Evolutionary conservation across 1,140 invertebrate species (phyloP).

Genomic region (Agraylea sexmaculata): DNA sequence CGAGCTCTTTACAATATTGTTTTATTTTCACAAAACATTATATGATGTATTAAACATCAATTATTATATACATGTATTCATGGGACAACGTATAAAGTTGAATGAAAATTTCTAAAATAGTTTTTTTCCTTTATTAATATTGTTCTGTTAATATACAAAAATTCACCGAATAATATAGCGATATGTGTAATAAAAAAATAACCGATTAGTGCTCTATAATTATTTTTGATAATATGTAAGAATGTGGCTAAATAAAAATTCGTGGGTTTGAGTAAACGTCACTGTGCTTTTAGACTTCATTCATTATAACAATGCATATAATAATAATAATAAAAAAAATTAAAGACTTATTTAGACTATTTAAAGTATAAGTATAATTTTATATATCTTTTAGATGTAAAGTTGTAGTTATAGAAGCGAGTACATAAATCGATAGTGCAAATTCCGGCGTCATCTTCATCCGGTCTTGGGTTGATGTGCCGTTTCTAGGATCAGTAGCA

Average conservation of each 20-base stretch:
- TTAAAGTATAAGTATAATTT: background rate
- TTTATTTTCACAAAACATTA: too few species aligned
- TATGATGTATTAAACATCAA: too few species aligned
- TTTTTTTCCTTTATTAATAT: too few species aligned
- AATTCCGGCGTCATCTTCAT: conserved; percentile 26
- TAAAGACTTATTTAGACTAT: background rate
- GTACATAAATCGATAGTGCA: conserved; percentile 18
- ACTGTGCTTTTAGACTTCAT: background rate
- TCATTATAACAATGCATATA: background rate
- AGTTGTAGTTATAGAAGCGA: background rate
- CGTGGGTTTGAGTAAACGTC: background rate
- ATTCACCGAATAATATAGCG: too few species aligned
- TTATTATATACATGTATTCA: too few species aligned
- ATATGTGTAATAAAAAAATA: too few species aligned
- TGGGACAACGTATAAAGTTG: too few species aligned
- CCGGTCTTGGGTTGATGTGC: conserved; percentile 35
- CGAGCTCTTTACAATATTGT: too few species aligned
- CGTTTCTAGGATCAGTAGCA: conserved; percentile 26
- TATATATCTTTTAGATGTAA: background rate
- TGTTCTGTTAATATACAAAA: too few species aligned
- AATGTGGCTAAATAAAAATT: background rate
- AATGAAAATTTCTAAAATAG: too few species aligned
- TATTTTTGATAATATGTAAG: too few species aligned
- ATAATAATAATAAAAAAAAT: background rate
- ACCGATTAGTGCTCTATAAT: too few species aligned